Conservation (phyloP, 2,113 vertebrate species). For the Pungitius pungitius region DNA sequence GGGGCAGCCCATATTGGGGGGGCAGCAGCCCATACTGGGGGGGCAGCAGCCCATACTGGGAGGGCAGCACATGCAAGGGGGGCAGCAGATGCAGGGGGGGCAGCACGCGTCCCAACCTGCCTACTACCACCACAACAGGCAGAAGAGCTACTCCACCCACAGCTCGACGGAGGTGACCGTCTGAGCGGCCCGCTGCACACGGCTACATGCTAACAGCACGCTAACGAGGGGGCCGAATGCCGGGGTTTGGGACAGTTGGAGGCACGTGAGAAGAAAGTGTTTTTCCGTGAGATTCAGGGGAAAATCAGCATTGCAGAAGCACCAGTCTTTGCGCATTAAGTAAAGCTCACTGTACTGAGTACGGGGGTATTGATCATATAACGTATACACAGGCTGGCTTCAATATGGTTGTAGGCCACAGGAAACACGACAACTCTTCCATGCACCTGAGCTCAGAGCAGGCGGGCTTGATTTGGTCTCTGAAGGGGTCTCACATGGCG, state of each 20-base stretch:
- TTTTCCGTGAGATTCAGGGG: constrained; percentile 14
- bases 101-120: constrained; percentile 56
- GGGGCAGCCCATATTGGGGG: constrained; percentile 38
- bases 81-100: not conserved
- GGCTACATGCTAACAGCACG: not conserved
- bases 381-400: constrained; percentile 5
- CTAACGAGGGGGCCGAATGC: not conserved
- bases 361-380: constrained; percentile 17
- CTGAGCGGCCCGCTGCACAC: constrained; percentile 64
- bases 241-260: constrained; percentile 29
- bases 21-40: constrained; percentile 7
- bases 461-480: not conserved
- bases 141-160: constrained; percentile 86
- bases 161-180: constrained; percentile 96
- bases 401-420: not conserved
- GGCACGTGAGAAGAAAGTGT: not conserved
- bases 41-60: constrained; percentile 38
- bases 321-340: constrained; percentile 6
- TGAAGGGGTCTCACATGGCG: not conserved
- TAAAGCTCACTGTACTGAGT: not conserved
- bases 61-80: constrained; percentile 28
- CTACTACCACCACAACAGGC: constrained; percentile 69
- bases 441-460: not conserved
- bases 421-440: not conserved
- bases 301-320: constrained; percentile 1